Evolutionary conservation across 2,113 vertebrate genomes (phyloP).

Genomic region (Lethenteron camtschaticum): DNA sequence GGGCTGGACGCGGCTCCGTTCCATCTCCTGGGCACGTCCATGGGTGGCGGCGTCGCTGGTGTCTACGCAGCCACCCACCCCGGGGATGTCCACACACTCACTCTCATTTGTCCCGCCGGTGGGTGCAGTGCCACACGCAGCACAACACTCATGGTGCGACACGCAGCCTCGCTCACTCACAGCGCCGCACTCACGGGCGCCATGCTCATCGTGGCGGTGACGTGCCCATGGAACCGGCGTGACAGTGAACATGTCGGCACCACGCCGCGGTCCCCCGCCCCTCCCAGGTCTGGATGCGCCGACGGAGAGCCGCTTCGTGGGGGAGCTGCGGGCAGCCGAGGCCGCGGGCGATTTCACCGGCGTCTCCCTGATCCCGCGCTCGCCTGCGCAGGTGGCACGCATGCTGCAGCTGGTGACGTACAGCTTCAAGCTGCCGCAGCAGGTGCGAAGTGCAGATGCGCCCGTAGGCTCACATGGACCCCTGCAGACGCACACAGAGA

Average conservation of each 20-base stretch:
- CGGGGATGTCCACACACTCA: constrained; percentile 50
- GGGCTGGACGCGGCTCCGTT: constrained; percentile 18
- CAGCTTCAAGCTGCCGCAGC: constrained; percentile 47
- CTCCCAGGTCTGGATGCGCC: constrained; percentile 38
- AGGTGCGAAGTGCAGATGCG: constrained; percentile 24
- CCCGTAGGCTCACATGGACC: too few species aligned
- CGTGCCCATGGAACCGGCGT: too few species aligned
- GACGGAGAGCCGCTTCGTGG: constrained; percentile 38
- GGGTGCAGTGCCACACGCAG: constrained; percentile 13
- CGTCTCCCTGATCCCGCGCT: constrained; percentile 55
- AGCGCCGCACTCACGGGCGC: too few species aligned
- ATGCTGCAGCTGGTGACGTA: constrained; percentile 67
- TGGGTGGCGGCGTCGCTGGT: constrained; percentile 72
- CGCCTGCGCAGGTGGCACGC: constrained; percentile 41
- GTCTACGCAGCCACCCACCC: constrained; percentile 65
- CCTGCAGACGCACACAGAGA: too few species aligned
- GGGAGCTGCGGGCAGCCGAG: constrained; percentile 30
- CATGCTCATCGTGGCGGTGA: too few species aligned
- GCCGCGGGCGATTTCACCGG: constrained; percentile 20
- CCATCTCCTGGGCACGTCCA: constrained; percentile 64
- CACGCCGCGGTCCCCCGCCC: background rate
- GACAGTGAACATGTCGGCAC: too few species aligned
- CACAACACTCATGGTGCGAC: too few species aligned
- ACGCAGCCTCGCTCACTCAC: too few species aligned
- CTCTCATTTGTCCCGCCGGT: constrained; percentile 79